Percentiles rank a stretch among this genome's conserved stretches.
These are phyloP conservation scores for Oreonectes daqikongensis DNA, from an alignment of 2,797 vertebrate species.

Conservation along the genomic window DNA sequence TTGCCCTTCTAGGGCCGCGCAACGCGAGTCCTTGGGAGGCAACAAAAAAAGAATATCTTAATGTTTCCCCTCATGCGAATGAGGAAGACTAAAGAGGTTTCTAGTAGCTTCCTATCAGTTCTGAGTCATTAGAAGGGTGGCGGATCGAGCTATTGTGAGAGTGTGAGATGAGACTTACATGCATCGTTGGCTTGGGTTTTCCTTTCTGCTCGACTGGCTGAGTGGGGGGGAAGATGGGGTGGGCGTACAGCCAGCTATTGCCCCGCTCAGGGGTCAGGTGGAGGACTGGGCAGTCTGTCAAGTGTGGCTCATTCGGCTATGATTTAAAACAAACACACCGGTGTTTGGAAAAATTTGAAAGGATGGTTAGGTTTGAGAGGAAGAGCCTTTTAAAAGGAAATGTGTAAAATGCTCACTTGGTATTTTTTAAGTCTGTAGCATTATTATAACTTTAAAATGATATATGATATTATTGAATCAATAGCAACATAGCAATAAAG, in stretches of 20 bases:
- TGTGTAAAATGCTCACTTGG: not conserved
- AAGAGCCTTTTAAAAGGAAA: not conserved
- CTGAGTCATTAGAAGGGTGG: slow-evolving; percentile 70
- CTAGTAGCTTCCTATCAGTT: slow-evolving; percentile 68
- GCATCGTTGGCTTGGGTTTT: slow-evolving; percentile 46
- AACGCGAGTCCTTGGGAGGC: slow-evolving; percentile 56
- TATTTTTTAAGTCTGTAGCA: not conserved
- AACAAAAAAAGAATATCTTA: slow-evolving; percentile 60
- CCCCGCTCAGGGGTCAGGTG: slow-evolving; percentile 69
- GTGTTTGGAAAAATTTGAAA: slow-evolving; percentile 33
- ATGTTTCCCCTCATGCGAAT: slow-evolving; percentile 53
- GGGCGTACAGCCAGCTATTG: slow-evolving; percentile 40
- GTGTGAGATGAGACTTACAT: slow-evolving; percentile 53
- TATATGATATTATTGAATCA: no score
- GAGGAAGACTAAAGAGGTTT: slow-evolving; percentile 54
- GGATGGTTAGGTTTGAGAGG: slow-evolving; percentile 4
- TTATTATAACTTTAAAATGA: not conserved
- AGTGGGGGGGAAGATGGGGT: slow-evolving; percentile 24
- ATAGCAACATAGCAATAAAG: no score
- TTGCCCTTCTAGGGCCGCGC: slow-evolving; percentile 52
- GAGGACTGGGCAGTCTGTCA: slow-evolving; percentile 66
- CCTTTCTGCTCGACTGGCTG: slow-evolving; percentile 44
- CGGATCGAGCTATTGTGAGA: slow-evolving; percentile 61
- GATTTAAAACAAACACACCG: slow-evolving; percentile 65
- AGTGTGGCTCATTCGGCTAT: slow-evolving; percentile 59